These are phyloP conservation scores for Eucera pruinosa DNA, from an alignment of 2,888 invertebrate species.

Conservation along the genomic window DNA sequence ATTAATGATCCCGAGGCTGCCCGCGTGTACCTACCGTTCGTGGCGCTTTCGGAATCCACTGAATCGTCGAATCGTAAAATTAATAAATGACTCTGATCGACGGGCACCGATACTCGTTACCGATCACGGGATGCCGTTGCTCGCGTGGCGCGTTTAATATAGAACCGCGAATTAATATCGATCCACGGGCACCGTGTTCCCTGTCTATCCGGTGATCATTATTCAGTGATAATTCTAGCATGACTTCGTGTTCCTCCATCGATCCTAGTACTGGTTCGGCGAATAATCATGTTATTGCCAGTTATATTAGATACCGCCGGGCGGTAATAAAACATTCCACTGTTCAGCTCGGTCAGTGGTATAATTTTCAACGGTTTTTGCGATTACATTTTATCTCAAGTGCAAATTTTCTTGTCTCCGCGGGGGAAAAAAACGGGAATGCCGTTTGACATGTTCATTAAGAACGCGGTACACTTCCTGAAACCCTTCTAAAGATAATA, in stretches of 20 bases:
- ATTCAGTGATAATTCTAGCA: conserved; percentile 35
- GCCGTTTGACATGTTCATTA: conserved; percentile 6
- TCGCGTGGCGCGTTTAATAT: conserved; percentile 49
- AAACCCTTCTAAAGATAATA: not conserved
- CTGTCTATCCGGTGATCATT: conserved; percentile 45
- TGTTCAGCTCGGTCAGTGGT: not conserved
- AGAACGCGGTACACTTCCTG: not conserved
- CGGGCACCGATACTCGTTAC: conserved; percentile 51
- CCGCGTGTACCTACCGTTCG: conserved; percentile 18
- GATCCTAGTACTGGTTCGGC: conserved; percentile 20
- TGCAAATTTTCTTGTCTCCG: not conserved
- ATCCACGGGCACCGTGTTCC: conserved; percentile 32
- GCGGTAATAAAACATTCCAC: not conserved
- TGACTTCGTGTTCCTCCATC: conserved; percentile 23
- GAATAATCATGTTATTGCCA: conserved; percentile 40
- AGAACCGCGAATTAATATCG: conserved; percentile 56
- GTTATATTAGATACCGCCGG: conserved; percentile 18
- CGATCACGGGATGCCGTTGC: conserved; percentile 45
- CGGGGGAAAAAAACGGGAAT: no score
- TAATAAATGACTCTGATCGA: conserved; percentile 69
- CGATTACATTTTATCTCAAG: not conserved
- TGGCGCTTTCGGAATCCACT: conserved; percentile 51
- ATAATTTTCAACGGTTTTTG: no score
- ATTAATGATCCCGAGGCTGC: conserved; percentile 65
- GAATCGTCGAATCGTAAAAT: conserved; percentile 72